Conservation (phyloP, 2,113 vertebrate species). For the Danio rerio region GRCz12tu NC_133179.1:39111501-39112000, state of each 20-base stretch:
- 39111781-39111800: neutral
- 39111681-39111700: neutral
- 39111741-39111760: slow-evolving; percentile 22
- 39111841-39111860: neutral
- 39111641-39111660: neutral
- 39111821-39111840: neutral
- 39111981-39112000: neutral
- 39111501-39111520: neutral
- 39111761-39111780: neutral
- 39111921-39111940: neutral
- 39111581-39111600: slow-evolving; percentile 31
- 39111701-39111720: neutral
- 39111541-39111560: slow-evolving; percentile 46
- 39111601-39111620: slow-evolving; percentile 44
- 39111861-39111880: neutral
- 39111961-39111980: neutral
- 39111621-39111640: slow-evolving; percentile 50
- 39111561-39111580: slow-evolving; percentile 44
- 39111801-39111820: neutral
- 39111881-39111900: neutral
- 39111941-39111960: neutral
- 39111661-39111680: neutral
- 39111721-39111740: neutral
- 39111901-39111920: neutral
- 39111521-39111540: neutral